phyloP scores from a whole-genome alignment of 2,113 vertebrate species.

The Dissostichus mawsoni region DNA sequence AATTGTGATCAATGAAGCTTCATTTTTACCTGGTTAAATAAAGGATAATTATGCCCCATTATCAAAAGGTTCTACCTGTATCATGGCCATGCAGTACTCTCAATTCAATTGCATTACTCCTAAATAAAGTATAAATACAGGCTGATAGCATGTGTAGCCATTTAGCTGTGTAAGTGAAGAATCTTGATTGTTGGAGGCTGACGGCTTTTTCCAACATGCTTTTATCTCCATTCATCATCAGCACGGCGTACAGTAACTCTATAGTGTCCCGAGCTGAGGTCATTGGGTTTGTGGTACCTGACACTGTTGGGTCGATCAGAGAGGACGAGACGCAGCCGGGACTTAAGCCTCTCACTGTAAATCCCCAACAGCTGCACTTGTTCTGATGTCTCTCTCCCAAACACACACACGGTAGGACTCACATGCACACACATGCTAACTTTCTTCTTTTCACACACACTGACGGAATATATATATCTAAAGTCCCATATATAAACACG shows the following conservation, averaged over 20 bases:
- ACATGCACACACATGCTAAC: constrained; percentile 30
- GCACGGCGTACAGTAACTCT: constrained; percentile 54
- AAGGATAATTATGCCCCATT: not conserved
- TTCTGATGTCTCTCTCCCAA: constrained; percentile 68
- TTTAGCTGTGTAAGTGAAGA: constrained; percentile 17
- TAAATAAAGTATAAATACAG: not conserved
- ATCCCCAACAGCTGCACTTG: constrained; percentile 84
- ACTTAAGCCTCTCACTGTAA: constrained; percentile 80
- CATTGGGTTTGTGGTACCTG: constrained; percentile 80
- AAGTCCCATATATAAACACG: constrained; percentile 69
- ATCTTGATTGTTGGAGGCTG: constrained; percentile 26
- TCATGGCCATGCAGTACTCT: not conserved
- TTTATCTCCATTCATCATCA: constrained; percentile 60
- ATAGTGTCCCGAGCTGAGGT: constrained; percentile 63
- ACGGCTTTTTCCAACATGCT: constrained; percentile 51
- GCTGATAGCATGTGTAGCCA: not conserved
- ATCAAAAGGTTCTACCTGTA: not conserved
- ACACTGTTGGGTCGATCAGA: constrained; percentile 80
- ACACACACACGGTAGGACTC: constrained; percentile 21
- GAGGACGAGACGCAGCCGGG: constrained; percentile 76
- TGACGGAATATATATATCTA: constrained; percentile 24
- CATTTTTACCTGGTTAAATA: not conserved
- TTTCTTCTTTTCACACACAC: constrained; percentile 32
- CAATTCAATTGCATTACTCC: not conserved
- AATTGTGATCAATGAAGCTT: not conserved